Base-by-base conservation (phyloP, 2,888 invertebrate species). In the Acleris cristana region DNA sequence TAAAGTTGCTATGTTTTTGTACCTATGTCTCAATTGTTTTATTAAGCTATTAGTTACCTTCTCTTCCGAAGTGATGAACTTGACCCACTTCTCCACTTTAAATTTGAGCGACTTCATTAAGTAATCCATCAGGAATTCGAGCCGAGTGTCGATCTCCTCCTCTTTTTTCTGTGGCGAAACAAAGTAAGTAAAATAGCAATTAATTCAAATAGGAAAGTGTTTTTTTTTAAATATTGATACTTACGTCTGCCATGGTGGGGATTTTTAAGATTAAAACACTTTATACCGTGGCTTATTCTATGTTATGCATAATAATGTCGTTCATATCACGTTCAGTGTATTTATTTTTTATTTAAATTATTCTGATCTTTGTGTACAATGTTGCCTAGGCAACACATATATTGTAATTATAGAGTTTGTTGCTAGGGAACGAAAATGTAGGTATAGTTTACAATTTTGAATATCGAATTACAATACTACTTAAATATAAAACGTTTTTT, bases 51-150 rank as follows among this genome's bases (percentile, higher is more conserved):
- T 34, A n/a, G 81, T 85, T 87, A 96, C 96, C 91, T 94, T 94
- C 76, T 94, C 95, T 70, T 97, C 96, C 56, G 96, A 95, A 60
- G 93, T 90, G 72, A 97, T 95, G 95, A 98, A 96, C 89, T 97
- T 98, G 58, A 92, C 84, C 97, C 98, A 99, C 93, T 96, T 97
- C 71, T 98, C 98, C 65, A 95, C 88, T 88, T 98, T 98, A 71
- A 97, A 89, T 81, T 96, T 96, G 75, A 97, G 94, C 10, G 96
- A 94, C 81, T 95, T 95, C 26, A 95, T 85, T 49, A 97, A 87
- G 82, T 95, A 97, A 79, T 96, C 95, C 63, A 95, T 94, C 64
- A 99, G 93, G 84, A 96, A 98, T 74, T 97, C 96, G 69, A 98
- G 88, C 26, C 98, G 94, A 60, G 93, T 89, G 88, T 98, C 98